Percentiles rank a stretch among this genome's conserved stretches.
Evolutionary conservation across 2,888 invertebrate species (phyloP).

Genomic region (Hoplodrina blanda): DNA sequence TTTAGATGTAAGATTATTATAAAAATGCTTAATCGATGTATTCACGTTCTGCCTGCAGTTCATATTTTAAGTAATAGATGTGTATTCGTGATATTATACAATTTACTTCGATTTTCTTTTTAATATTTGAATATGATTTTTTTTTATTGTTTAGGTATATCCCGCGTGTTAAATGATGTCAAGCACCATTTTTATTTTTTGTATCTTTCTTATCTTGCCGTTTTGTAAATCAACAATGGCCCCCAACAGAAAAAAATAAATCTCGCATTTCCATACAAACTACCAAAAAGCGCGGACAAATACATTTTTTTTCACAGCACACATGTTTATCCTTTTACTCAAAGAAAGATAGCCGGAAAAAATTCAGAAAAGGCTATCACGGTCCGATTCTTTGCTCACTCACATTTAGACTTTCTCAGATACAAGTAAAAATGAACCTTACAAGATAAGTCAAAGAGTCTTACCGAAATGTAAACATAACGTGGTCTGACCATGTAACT

Average conservation of each 20-base stretch:
- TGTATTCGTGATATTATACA: background rate
- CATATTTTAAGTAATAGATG: slow-evolving; percentile 12
- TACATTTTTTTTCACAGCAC: slow-evolving; percentile 60
- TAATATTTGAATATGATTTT: too few relatives aligned
- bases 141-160: background rate
- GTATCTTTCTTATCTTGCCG: background rate
- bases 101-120: too few relatives aligned
- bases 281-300: slow-evolving; percentile 40
- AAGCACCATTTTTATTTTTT: background rate
- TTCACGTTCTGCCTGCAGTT: background rate
- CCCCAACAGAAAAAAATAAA: slow-evolving; percentile 12
- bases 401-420: slow-evolving; percentile 11
- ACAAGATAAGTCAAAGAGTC: slow-evolving; percentile 38
- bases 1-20: background rate
- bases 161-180: background rate
- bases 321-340: slow-evolving; percentile 80
- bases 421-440: slow-evolving; percentile 67
- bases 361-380: slow-evolving; percentile 81
- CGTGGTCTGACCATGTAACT: slow-evolving; percentile 68
- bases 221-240: slow-evolving; percentile 20
- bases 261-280: slow-evolving; percentile 38
- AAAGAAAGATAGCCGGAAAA: slow-evolving; percentile 84
- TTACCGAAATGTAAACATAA: slow-evolving; percentile 66
- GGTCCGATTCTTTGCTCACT: slow-evolving; percentile 73
- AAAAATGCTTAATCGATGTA: background rate